Evolutionary conservation across 1,140 invertebrate species (phyloP).

Genomic region (Trissolcus basalis): DNA sequence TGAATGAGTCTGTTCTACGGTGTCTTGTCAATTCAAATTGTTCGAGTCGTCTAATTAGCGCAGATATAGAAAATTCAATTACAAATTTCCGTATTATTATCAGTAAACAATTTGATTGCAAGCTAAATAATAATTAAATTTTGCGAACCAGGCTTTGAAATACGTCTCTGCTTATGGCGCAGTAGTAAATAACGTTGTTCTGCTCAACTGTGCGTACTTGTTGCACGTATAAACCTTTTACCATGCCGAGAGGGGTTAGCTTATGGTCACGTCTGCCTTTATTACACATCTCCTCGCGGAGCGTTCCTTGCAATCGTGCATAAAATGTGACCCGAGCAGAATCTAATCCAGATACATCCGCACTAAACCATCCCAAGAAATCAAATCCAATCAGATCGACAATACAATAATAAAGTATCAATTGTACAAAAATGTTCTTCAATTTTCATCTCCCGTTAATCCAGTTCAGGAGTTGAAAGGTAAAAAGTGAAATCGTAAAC

Average conservation of each 20-base stretch:
- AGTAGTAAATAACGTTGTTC: slow-evolving; percentile 35
- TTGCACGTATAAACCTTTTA: slow-evolving; percentile 32
- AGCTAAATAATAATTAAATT: slow-evolving; percentile 27
- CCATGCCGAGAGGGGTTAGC: slow-evolving; percentile 13
- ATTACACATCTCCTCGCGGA: slow-evolving; percentile 18
- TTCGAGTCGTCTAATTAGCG: not conserved
- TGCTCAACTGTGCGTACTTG: slow-evolving; percentile 34
- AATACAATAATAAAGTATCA: too few species aligned
- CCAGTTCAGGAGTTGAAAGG: too few species aligned
- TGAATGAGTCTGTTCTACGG: too few species aligned
- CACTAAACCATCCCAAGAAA: too few species aligned
- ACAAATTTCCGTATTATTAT: slow-evolving; percentile 16
- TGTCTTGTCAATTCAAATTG: too few species aligned
- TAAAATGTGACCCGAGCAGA: slow-evolving; percentile 6
- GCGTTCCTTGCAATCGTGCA: not conserved
- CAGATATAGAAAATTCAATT: slow-evolving; percentile 15
- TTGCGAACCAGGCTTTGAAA: slow-evolving; percentile 7
- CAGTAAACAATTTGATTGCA: slow-evolving; percentile 30
- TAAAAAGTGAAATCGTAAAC: too few species aligned
- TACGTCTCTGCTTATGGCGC: slow-evolving; percentile 21
- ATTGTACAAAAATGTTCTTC: too few species aligned
- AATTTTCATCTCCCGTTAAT: too few species aligned
- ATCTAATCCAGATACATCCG: slow-evolving; percentile 1
- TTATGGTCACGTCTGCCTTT: slow-evolving; percentile 46
- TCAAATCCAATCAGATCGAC: too few species aligned